These are phyloP conservation scores for Ophioninae sp. DNA, from an alignment of 2,888 invertebrate species.

Conservation along the genomic window DNA sequence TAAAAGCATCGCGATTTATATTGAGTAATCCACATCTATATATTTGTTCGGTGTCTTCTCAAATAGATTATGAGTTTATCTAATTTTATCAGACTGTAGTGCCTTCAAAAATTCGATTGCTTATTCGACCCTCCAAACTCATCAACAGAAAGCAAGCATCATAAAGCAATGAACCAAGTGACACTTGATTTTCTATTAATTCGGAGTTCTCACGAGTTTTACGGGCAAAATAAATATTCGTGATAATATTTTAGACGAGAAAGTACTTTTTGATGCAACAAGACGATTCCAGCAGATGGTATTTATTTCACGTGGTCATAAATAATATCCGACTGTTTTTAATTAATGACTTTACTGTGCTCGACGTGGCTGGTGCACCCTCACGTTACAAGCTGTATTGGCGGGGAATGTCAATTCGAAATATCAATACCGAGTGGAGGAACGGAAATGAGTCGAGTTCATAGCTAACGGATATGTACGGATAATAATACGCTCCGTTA, in stretches of 20 bases:
- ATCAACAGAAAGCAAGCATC: too few relatives aligned
- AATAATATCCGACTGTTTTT: not conserved
- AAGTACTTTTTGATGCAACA: not conserved
- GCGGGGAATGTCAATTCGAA: constrained; percentile 17
- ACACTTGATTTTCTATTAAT: not conserved
- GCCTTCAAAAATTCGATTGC: too few relatives aligned
- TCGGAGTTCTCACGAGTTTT: not conserved
- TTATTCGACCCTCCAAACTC: too few relatives aligned
- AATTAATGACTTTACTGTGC: not conserved
- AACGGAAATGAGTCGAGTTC: constrained; percentile 8
- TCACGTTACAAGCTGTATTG: not conserved
- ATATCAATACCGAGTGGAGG: constrained; percentile 25
- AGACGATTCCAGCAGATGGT: not conserved
- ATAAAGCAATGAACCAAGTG: not conserved
- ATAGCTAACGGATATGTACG: constrained; percentile 31
- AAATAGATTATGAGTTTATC: too few relatives aligned
- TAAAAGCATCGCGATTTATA: too few relatives aligned
- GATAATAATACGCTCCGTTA: constrained; percentile 45
- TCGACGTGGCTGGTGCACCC: not conserved
- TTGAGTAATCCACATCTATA: too few relatives aligned
- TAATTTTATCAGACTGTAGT: too few relatives aligned
- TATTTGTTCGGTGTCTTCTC: too few relatives aligned
- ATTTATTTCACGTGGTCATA: not conserved
- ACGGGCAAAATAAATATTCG: not conserved
- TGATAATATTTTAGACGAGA: not conserved